Evolutionary conservation across 2,797 vertebrate species (phyloP).

Genomic region (Myiotriccus ornatus): DNA sequence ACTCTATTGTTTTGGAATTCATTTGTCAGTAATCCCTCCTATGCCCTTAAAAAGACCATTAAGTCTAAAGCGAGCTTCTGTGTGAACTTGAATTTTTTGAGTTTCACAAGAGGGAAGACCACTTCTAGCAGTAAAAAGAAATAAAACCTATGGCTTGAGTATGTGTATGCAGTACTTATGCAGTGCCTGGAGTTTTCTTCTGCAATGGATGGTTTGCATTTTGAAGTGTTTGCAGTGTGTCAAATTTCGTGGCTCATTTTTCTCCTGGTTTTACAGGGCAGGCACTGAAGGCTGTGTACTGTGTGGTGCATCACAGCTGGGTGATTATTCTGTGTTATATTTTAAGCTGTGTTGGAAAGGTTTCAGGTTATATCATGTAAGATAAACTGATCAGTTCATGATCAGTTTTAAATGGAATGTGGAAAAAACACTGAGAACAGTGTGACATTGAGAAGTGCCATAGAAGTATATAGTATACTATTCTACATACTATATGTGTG

Average conservation of each 20-base stretch:
- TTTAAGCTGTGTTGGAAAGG: constrained; percentile 46
- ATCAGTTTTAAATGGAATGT: neutral
- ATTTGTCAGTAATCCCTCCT: neutral
- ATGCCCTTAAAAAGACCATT: neutral
- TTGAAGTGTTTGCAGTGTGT: neutral
- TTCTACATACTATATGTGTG: neutral
- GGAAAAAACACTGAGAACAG: neutral
- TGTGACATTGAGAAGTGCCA: neutral
- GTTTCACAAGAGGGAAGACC: neutral
- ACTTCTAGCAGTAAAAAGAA: neutral
- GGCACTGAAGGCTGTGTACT: neutral
- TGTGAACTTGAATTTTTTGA: neutral
- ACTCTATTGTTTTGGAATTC: neutral
- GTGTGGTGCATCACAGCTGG: neutral
- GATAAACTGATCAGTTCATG: neutral
- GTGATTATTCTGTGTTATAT: constrained; percentile 33
- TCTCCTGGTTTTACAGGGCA: neutral
- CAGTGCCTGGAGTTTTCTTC: neutral
- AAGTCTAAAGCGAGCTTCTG: neutral
- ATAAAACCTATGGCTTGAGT: neutral
- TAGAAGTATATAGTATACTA: neutral
- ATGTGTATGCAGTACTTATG: neutral
- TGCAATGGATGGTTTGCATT: neutral
- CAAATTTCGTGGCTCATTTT: neutral
- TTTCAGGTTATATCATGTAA: constrained; percentile 13